phyloP scores from a whole-genome alignment of 1,140 invertebrate species.

The Dryas iulia region DNA sequence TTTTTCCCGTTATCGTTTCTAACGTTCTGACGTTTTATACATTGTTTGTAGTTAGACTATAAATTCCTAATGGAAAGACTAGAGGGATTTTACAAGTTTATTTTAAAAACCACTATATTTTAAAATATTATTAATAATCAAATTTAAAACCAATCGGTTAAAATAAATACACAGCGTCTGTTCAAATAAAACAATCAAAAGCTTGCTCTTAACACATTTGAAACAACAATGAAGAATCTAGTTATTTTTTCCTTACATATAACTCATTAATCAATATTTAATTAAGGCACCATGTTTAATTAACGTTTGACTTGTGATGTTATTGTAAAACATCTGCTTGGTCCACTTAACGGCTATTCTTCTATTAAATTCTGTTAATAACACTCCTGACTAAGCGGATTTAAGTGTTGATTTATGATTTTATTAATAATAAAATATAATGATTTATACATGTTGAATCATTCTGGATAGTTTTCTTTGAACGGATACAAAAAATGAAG shows the following conservation, averaged over 20 bases:
- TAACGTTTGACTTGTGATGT: constrained; percentile 5
- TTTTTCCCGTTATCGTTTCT: too few species aligned
- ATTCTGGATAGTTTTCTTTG: neutral
- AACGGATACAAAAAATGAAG: neutral
- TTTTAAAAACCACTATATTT: too few species aligned
- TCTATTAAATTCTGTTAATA: neutral
- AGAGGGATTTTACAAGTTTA: too few species aligned
- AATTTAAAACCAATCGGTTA: too few species aligned
- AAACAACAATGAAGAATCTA: neutral
- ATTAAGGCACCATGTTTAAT: constrained; percentile 12
- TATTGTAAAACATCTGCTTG: constrained; percentile 11
- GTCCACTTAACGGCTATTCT: neutral
- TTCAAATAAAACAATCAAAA: neutral
- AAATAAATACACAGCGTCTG: too few species aligned
- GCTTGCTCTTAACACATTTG: neutral
- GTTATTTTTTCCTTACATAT: neutral
- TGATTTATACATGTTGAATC: neutral
- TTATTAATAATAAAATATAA: neutral
- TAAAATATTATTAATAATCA: too few species aligned
- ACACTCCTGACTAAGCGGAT: neutral
- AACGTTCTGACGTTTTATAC: too few species aligned
- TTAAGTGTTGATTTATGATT: constrained; percentile 7
- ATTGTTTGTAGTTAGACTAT: too few species aligned
- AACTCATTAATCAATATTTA: constrained; percentile 13
- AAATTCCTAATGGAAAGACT: too few species aligned